Base-by-base conservation (phyloP, 2,888 invertebrate genomes). In the Acronicta alni region DNA sequence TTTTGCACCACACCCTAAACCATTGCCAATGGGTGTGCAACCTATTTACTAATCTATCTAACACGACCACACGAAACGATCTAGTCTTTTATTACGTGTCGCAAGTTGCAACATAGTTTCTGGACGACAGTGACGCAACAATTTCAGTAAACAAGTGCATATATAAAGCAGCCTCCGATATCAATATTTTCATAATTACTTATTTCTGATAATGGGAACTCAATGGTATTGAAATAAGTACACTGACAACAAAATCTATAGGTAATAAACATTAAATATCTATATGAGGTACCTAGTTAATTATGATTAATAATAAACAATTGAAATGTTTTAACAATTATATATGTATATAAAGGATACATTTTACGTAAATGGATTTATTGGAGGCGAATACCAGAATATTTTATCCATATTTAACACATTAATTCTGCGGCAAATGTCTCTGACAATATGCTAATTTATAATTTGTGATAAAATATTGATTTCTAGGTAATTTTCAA, bases 1-100 rank as follows among this genome's bases (percentile, higher is more conserved):
- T 85, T 84, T 84, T 66, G 43, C 59, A 80, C 83, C 82, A 74
- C 84, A 79, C 86, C 85, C 73, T 77, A 67, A 75, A 65, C 59
- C 69, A 45, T 63, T 43, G 20, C 18, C 45, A 44, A 59, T 57
- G 41, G 48, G 60, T 53, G 38, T 54, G 48, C 53, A 59, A 62
- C 47, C 63, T 63, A 58, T 69, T 54, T 68, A 60, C 35, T 65
- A 45, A 59, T 58, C 60, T 48, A 35, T 18, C 0, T 38, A 48
- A 46, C 43, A 68, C 44, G 57, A 48, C 16, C 48, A 59, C 41
- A 54, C 43, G 55, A 6, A 51, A 20, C 58, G 45, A 38, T 60
- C 17, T 16, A 26, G 37, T 41, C 6, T 10, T 52, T 15, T 4
- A 44, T 14, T 35, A 23, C 17, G 38, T 59, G 14, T 44, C 9